Evolutionary conservation across 2,888 invertebrate genomes (phyloP).

Genomic region (Gymnocheta viridis): DNA sequence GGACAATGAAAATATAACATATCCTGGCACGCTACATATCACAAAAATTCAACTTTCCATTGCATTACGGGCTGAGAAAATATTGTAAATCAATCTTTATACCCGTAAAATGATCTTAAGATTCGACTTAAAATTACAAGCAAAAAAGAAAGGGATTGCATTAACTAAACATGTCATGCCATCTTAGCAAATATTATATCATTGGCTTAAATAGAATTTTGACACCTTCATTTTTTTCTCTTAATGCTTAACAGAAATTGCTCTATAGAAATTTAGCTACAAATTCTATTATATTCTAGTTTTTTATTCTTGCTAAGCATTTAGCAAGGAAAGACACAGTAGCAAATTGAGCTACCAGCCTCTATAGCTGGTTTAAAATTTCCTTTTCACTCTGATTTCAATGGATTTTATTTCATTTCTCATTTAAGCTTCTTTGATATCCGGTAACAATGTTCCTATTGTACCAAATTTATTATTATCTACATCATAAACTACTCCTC

Average conservation of each 20-base stretch:
- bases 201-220: constrained; percentile 80
- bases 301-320: not conserved
- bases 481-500: constrained; percentile 43
- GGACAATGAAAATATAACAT: constrained; percentile 59
- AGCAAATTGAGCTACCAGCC: constrained; percentile 58
- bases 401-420: constrained; percentile 47
- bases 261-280: constrained; percentile 19
- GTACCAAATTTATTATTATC: constrained; percentile 35
- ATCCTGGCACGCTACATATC: constrained; percentile 69
- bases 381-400: constrained; percentile 37
- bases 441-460: constrained; percentile 74
- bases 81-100: constrained; percentile 62
- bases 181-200: constrained; percentile 75
- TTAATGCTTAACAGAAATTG: not conserved
- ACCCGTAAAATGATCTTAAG: constrained; percentile 57
- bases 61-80: constrained; percentile 20
- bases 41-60: constrained; percentile 45
- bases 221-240: constrained; percentile 75
- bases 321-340: constrained; percentile 19
- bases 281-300: constrained; percentile 42
- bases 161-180: constrained; percentile 57
- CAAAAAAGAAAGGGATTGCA: constrained; percentile 52
- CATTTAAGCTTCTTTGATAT: constrained; percentile 74
- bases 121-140: constrained; percentile 37
- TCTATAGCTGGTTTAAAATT: constrained; percentile 57